Conservation (phyloP, 2,888 invertebrate species). For the Euphydryas editha region DNA sequence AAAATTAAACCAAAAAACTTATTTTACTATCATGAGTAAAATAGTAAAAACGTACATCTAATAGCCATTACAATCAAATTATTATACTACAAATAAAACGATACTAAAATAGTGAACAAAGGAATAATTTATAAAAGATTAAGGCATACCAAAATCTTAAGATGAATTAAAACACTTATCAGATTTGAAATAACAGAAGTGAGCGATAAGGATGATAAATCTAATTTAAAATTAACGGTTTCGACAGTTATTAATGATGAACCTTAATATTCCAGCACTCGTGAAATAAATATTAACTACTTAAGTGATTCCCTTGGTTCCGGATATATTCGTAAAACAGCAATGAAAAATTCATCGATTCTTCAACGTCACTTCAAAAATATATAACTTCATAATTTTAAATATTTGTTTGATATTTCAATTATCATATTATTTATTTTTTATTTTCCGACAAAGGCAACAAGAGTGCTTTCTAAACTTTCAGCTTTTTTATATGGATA, state of each 20-base stretch:
- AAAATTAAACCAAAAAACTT: too few species aligned
- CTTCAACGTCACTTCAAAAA: neutral
- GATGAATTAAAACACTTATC: neutral
- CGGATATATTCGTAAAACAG: neutral
- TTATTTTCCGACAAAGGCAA: too few species aligned
- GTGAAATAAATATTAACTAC: neutral
- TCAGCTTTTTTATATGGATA: too few species aligned
- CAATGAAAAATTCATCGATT: neutral
- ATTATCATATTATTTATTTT: too few species aligned
- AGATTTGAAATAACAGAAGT: neutral
- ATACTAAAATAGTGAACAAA: neutral
- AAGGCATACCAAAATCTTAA: neutral
- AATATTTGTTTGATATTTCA: too few species aligned
- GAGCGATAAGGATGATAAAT: neutral
- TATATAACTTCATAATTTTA: too few species aligned
- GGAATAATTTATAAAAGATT: neutral
- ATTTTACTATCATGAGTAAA: too few species aligned
- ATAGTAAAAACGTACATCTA: too few species aligned
- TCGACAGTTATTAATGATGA: slow-evolving; percentile 4
- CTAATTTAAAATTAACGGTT: neutral
- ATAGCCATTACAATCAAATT: too few species aligned
- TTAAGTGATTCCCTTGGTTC: neutral
- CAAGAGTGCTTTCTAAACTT: too few species aligned
- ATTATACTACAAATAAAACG: too few species aligned
- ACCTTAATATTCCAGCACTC: neutral